These are phyloP conservation scores for Theocolax elegans DNA, from an alignment of 1,140 invertebrate genomes.

Conservation along the genomic window DNA sequence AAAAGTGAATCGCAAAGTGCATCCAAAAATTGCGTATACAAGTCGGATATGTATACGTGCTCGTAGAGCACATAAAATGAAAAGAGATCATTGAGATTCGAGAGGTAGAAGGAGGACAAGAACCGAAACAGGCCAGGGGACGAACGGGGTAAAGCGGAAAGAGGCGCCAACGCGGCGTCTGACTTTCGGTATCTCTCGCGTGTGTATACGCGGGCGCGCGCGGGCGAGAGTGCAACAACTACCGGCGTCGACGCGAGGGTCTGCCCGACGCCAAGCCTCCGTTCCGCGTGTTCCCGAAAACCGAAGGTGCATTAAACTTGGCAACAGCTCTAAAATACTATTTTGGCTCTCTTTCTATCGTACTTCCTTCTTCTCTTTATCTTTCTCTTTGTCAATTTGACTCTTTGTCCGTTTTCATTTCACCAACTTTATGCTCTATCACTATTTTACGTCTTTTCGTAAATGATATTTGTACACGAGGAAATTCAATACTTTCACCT, in stretches of 20 bases:
- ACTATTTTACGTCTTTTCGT: too few relatives aligned
- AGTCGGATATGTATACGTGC: too few relatives aligned
- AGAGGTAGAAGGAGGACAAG: too few relatives aligned
- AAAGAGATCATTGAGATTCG: too few relatives aligned
- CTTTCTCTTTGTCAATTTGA: too few relatives aligned
- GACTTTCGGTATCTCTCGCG: conserved; percentile 18
- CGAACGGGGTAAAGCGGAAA: neutral
- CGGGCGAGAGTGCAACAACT: conserved; percentile 6
- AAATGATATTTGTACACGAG: too few relatives aligned
- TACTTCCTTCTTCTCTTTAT: too few relatives aligned
- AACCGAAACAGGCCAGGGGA: neutral
- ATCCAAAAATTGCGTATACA: too few relatives aligned
- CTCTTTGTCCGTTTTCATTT: too few relatives aligned
- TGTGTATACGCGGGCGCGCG: neutral
- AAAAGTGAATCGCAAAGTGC: neutral
- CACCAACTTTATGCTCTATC: too few relatives aligned
- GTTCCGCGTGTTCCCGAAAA: conserved; percentile 8
- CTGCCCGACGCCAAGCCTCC: neutral
- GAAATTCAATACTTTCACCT: too few relatives aligned
- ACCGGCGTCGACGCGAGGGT: neutral
- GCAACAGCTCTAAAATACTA: conserved; percentile 46
- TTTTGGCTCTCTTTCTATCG: conserved; percentile 46
- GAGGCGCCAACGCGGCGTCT: conserved; percentile 27
- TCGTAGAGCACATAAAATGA: too few relatives aligned
- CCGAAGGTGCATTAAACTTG: conserved; percentile 49